Evolutionary conservation across 2,888 invertebrate species (phyloP).

Genomic region (Cataglyphis albicans): DNA sequence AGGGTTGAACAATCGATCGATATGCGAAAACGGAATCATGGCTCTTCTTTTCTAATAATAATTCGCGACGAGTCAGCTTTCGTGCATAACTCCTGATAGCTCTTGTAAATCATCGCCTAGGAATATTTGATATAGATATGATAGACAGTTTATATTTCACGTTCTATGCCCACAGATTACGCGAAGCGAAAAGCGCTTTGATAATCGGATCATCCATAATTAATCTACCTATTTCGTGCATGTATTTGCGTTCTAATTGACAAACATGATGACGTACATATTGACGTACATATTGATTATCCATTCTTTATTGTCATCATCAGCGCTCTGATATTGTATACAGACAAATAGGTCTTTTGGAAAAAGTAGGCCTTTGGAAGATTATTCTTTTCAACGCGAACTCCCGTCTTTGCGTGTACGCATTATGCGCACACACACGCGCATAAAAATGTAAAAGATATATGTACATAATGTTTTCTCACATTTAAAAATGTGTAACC

Average conservation of each 20-base stretch:
- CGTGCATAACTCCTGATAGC: background rate
- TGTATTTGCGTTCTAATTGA: slow-evolving; percentile 24
- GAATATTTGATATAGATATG: background rate
- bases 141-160: slow-evolving; percentile 1
- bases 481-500: background rate
- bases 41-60: background rate
- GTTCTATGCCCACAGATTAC: background rate
- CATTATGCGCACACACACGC: background rate
- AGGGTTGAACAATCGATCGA: slow-evolving; percentile 2
- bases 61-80: background rate
- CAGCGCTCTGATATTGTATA: background rate
- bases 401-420: background rate
- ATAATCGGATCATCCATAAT: slow-evolving; percentile 34
- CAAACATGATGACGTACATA: slow-evolving; percentile 2
- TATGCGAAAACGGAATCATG: slow-evolving; percentile 9
- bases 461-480: background rate
- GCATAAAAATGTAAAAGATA: background rate
- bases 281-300: background rate
- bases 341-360: slow-evolving; percentile 39
- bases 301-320: background rate
- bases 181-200: background rate
- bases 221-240: slow-evolving; percentile 23
- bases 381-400: slow-evolving; percentile 14
- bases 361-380: slow-evolving; percentile 37
- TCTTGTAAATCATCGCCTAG: slow-evolving; percentile 10